Percentiles rank a stretch among this genome's conserved stretches.
Evolutionary conservation across 1,140 invertebrate genomes (phyloP).

Genomic region (Nephila pilipes): DNA sequence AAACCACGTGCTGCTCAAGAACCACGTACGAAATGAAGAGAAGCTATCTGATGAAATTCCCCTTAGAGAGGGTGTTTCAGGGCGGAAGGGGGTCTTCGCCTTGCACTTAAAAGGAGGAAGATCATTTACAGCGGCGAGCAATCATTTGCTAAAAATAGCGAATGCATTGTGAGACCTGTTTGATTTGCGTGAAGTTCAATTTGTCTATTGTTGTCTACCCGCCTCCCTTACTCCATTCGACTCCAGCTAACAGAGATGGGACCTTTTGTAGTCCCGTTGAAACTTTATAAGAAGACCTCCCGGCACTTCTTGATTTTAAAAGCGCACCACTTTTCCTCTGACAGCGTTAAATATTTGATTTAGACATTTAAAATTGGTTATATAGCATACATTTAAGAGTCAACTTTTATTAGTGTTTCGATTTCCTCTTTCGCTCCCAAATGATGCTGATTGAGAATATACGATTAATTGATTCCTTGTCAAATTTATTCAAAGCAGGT

Average conservation of each 20-base stretch:
- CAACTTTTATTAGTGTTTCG: too few relatives aligned
- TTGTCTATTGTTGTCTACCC: conserved; percentile 28
- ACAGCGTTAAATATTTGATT: too few relatives aligned
- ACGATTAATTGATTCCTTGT: too few relatives aligned
- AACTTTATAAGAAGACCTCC: neutral
- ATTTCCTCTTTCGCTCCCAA: too few relatives aligned
- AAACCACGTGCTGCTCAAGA: conserved; percentile 12
- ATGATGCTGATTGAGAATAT: too few relatives aligned
- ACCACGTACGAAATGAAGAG: conserved; percentile 17
- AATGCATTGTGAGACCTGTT: conserved; percentile 54
- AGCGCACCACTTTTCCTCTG: too few relatives aligned
- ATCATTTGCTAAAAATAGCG: conserved; percentile 60
- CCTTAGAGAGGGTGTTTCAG: neutral
- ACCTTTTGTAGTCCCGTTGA: neutral
- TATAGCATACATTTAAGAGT: too few relatives aligned
- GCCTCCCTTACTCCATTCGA: neutral
- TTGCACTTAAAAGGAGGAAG: conserved; percentile 30
- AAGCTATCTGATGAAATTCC: neutral
- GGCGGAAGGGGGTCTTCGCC: conserved; percentile 19
- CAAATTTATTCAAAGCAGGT: too few relatives aligned
- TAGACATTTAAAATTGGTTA: too few relatives aligned
- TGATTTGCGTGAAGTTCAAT: conserved; percentile 57
- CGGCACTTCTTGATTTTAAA: too few relatives aligned
- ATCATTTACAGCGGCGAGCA: conserved; percentile 19
- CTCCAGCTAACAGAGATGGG: neutral